Evolutionary conservation across 2,113 vertebrate species (phyloP).

Genomic region (Athene cunicularia): DNA sequence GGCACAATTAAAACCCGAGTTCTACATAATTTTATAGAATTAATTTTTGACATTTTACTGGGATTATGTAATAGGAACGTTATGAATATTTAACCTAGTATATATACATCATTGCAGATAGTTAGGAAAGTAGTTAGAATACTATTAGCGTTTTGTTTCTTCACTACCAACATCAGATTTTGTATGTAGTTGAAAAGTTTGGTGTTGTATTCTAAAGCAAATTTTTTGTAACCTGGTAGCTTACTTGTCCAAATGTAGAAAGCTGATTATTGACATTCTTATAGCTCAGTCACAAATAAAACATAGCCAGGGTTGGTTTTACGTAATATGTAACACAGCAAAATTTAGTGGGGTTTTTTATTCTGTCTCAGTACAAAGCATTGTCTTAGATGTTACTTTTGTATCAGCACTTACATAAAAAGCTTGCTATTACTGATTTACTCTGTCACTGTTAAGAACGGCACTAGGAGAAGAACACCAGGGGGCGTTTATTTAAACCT

Average conservation of each 20-base stretch:
- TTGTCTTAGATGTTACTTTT: background rate
- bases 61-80: background rate
- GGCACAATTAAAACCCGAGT: rapidly evolving
- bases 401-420: rapidly evolving
- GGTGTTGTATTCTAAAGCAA: background rate
- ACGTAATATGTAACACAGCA: background rate
- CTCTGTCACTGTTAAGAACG: conserved; percentile 77
- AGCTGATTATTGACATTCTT: background rate
- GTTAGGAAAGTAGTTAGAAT: background rate
- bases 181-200: background rate
- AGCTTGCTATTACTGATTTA: background rate
- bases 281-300: background rate
- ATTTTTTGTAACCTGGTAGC: background rate
- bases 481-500: conserved; percentile 95
- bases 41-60: background rate
- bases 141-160: rapidly evolving
- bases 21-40: background rate
- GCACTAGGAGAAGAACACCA: conserved; percentile 92
- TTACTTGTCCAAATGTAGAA: background rate
- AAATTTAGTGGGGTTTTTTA: background rate
- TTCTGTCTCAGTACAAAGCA: background rate
- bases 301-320: background rate
- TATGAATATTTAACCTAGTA: background rate
- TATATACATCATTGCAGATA: background rate
- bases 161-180: background rate